Evolutionary conservation across 2,113 vertebrate genomes (phyloP), one percentile per base, ranked within the genome.

Genomic region (Anoura caudifer): DNA sequence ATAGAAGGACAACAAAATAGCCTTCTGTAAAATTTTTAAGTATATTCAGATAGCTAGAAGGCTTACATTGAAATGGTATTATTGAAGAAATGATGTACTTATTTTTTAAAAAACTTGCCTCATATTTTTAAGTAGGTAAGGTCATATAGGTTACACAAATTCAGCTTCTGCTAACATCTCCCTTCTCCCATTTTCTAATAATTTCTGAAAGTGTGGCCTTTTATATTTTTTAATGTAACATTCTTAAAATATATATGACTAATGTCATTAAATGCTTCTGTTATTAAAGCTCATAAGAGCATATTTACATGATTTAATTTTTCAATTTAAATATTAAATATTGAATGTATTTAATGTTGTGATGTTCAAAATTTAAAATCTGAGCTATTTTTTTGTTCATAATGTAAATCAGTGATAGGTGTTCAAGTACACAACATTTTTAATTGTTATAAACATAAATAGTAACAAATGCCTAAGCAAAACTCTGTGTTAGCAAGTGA

Each of bases 371-470:
- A 81, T 65, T 77, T 86, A 47, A 76, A 94, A 31, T 63, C 20
- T 80, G 16, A 87, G 56, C 3, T 56, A 47, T 36, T 77, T 43
- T 86, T 75, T 33, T 31, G 13, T 61, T 6, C 17, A 76, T 41
- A 87, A 59, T 38, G 67, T 67, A 87, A 94, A 89, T 90, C 31
- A 85, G 12, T 47, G 41, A 38, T 28, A 88, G 38, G 33, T 63
- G 9, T 76, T 93, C 41, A 84, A 90, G 41, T 36, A 50, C 4
- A 59, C 43, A 56, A 31, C 31, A 73, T 38, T 70, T 82, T 73
- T 61, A 77, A 75, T 38, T 94, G 61, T 45, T 75, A 91, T 9
- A 47, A 86, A 93, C 19, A 95, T 93, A 92, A 93, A 61, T 20
- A 36, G 26, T 36, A 52, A 52, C 15, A 45, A 41, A 3, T 28